Evolutionary conservation across 2,113 vertebrate species (phyloP).

Genomic region (Grus americana): DNA sequence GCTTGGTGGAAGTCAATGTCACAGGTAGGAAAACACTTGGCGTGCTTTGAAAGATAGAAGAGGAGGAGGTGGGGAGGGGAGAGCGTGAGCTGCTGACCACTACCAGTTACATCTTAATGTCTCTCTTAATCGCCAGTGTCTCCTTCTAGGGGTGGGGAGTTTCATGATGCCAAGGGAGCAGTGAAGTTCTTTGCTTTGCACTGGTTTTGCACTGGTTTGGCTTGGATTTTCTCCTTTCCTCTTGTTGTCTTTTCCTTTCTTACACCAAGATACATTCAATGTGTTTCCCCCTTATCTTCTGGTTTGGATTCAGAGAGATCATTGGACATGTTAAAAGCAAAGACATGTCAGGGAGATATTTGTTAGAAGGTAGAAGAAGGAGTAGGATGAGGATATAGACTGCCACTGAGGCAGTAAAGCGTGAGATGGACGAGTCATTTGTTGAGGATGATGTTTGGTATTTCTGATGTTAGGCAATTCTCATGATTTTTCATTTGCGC

Average conservation of each 20-base stretch:
- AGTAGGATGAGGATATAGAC: neutral
- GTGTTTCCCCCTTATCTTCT: neutral
- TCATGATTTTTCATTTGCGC: neutral
- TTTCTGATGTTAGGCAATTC: neutral
- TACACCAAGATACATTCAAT: neutral
- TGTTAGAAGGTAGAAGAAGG: neutral
- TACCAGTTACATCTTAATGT: neutral
- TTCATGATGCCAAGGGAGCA: neutral
- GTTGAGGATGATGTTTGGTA: neutral
- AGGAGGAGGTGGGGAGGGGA: neutral
- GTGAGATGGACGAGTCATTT: neutral
- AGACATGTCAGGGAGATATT: neutral
- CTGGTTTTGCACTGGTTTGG: neutral
- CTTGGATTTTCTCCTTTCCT: neutral
- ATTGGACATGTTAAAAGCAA: neutral
- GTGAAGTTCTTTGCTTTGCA: neutral
- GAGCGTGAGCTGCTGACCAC: neutral
- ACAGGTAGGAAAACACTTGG: conserved; percentile 84
- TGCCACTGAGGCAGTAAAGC: neutral
- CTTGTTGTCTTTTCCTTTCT: neutral
- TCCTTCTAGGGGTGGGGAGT: neutral
- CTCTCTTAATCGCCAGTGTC: too few relatives aligned
- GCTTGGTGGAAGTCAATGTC: conserved; percentile 94
- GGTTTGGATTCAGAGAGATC: neutral
- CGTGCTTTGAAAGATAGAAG: neutral